phyloP scores from a whole-genome alignment of 2,797 vertebrate genomes.

The Delichon dasypus region DNA sequence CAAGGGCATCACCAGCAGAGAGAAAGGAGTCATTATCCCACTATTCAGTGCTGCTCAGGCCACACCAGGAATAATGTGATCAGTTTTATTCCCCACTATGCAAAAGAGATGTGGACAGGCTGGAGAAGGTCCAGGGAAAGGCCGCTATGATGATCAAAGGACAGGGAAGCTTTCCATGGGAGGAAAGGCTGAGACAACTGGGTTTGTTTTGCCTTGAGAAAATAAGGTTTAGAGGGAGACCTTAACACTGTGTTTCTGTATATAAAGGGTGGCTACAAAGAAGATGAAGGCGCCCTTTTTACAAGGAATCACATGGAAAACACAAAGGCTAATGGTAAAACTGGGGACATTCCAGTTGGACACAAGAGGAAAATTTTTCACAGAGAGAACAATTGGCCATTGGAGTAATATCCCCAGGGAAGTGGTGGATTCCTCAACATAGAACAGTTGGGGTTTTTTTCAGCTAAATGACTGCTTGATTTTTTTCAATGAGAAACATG shows the following conservation, averaged over 20 bases:
- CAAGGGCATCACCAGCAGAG: not conserved
- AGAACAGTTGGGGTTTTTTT: not conserved
- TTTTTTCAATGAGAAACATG: not conserved
- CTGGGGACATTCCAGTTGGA: not conserved
- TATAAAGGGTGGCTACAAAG: not conserved
- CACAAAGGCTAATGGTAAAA: not conserved
- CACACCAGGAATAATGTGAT: not conserved
- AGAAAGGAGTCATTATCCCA: not conserved
- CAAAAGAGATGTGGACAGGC: not conserved
- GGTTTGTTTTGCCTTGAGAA: not conserved
- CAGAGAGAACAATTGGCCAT: not conserved
- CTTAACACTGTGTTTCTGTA: not conserved
- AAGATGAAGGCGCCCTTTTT: not conserved
- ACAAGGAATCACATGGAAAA: not conserved
- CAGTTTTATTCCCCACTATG: not conserved
- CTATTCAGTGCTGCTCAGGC: not conserved
- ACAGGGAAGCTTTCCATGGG: not conserved
- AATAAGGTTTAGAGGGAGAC: not conserved
- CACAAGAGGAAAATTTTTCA: not conserved
- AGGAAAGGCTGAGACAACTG: not conserved
- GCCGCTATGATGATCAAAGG: not conserved
- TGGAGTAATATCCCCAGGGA: not conserved
- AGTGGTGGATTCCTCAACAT: not conserved
- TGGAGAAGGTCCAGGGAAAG: not conserved
- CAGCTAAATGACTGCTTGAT: not conserved